phyloP scores from a whole-genome alignment of 1,140 invertebrate species.

The Aporrectodea caliginosa region DNA sequence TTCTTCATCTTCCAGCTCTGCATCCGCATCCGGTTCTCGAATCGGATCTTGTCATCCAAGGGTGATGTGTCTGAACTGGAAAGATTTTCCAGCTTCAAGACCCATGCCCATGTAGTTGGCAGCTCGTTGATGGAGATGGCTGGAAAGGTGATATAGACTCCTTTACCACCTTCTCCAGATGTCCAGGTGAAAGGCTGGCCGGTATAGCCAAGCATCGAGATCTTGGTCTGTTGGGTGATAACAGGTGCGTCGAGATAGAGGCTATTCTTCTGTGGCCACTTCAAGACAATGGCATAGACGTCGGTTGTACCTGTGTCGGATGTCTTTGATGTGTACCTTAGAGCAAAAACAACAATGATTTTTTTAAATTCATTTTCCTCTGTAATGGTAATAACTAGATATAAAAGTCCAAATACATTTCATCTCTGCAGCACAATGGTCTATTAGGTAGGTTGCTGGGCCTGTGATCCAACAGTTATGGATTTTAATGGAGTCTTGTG shows the following conservation, averaged over 20 bases:
- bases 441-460: no score
- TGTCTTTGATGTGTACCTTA: constrained; percentile 64
- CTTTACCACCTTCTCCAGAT: constrained; percentile 17
- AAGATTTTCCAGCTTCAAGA: constrained; percentile 39
- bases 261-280: constrained; percentile 64
- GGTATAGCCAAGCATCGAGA: constrained; percentile 44
- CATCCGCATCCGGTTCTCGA: no score
- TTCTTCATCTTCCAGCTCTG: no score
- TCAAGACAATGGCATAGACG: constrained; percentile 65
- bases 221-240: constrained; percentile 35
- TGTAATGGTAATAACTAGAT: no score
- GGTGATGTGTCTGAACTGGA: no score
- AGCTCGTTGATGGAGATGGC: constrained; percentile 37
- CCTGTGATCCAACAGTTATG: no score
- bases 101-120: constrained; percentile 43
- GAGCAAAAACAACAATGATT: no score
- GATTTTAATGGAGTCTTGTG: no score
- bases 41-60: no score
- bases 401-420: no score
- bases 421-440: no score
- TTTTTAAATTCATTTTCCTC: no score
- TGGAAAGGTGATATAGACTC: constrained; percentile 38
- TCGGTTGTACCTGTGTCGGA: constrained; percentile 35
- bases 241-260: constrained; percentile 58
- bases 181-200: background rate